Percentiles rank a stretch among this genome's conserved stretches.
phyloP scores from a whole-genome alignment of 2,113 vertebrate species.

The Myxocyprinus asiaticus region DNA sequence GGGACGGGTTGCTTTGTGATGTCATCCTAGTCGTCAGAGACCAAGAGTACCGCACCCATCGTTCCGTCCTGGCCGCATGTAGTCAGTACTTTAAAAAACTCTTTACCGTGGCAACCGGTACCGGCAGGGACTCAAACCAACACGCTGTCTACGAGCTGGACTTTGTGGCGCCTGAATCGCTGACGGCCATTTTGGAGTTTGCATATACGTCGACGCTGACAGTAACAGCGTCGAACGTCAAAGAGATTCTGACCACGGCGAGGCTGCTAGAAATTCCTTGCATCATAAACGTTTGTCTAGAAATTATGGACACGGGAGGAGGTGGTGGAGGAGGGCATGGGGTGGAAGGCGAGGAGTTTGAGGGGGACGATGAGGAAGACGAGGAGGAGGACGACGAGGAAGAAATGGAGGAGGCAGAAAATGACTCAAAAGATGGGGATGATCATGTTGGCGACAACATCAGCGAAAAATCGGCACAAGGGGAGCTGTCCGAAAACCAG shows the following conservation, averaged over 20 bases:
- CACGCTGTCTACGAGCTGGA: conserved; percentile 94
- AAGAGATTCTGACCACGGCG: conserved; percentile 92
- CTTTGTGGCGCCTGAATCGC: conserved; percentile 92
- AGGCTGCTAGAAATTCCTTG: conserved; percentile 96
- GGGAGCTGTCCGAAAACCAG: conserved; percentile 63
- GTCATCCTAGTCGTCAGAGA: conserved; percentile 93
- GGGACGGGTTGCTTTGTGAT: conserved; percentile 91
- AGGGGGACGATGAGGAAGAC: conserved; percentile 78
- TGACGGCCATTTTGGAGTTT: conserved; percentile 96
- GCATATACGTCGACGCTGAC: conserved; percentile 98
- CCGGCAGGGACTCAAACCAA: conserved; percentile 68
- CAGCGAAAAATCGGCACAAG: conserved; percentile 72
- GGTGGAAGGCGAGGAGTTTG: conserved; percentile 80
- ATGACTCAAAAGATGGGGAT: conserved; percentile 75
- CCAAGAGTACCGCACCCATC: conserved; percentile 94
- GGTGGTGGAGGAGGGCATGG: conserved; percentile 73
- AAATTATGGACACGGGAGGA: conserved; percentile 90
- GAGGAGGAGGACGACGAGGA: conserved; percentile 71
- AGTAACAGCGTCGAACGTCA: conserved; percentile 90
- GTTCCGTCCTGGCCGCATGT: conserved; percentile 93
- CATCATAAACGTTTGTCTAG: conserved; percentile 93
- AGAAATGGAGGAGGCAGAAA: conserved; percentile 77
- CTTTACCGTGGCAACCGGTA: conserved; percentile 87
- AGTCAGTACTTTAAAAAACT: conserved; percentile 99
- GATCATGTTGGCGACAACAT: conserved; percentile 68